These are phyloP conservation scores for Philereme vetulata DNA, from an alignment of 2,888 invertebrate genomes.

Conservation along the genomic window DNA sequence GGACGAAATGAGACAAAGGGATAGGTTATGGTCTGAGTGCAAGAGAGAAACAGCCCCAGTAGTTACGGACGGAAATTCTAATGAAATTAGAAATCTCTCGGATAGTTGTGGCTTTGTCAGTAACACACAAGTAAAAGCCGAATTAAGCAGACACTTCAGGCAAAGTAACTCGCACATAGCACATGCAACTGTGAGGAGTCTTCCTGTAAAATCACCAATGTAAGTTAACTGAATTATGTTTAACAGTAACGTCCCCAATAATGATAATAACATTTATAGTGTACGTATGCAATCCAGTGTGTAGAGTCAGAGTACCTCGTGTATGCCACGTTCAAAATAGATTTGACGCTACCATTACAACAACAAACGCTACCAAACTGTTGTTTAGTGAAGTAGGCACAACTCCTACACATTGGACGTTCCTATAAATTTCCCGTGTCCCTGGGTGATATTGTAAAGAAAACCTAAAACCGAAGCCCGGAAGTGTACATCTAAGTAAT, in stretches of 20 bases:
- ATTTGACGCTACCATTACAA: conserved; percentile 54
- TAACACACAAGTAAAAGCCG: conserved; percentile 41
- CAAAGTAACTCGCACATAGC: conserved; percentile 32
- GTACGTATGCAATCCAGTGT: neutral
- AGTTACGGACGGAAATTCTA: conserved; percentile 68
- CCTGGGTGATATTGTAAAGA: neutral
- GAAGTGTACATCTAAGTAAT: conserved; percentile 12
- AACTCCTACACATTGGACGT: neutral
- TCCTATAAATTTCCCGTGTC: neutral
- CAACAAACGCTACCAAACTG: conserved; percentile 33
- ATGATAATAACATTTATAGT: too few relatives aligned
- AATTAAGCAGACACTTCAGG: conserved; percentile 37
- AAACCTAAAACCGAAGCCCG: neutral
- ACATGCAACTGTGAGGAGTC: conserved; percentile 39
- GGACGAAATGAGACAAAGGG: conserved; percentile 77
- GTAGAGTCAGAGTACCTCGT: conserved; percentile 1
- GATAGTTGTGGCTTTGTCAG: conserved; percentile 41
- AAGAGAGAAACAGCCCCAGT: conserved; percentile 49
- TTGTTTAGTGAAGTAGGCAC: conserved; percentile 1
- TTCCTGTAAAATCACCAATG: conserved; percentile 44
- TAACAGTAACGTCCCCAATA: too few relatives aligned
- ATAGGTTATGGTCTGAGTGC: conserved; percentile 66
- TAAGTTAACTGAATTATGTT: conserved; percentile 41
- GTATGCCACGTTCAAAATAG: conserved; percentile 59
- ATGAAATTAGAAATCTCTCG: conserved; percentile 61